Evolutionary conservation across 2,888 invertebrate genomes (phyloP).

Genomic region (Lottia gigantea): DNA sequence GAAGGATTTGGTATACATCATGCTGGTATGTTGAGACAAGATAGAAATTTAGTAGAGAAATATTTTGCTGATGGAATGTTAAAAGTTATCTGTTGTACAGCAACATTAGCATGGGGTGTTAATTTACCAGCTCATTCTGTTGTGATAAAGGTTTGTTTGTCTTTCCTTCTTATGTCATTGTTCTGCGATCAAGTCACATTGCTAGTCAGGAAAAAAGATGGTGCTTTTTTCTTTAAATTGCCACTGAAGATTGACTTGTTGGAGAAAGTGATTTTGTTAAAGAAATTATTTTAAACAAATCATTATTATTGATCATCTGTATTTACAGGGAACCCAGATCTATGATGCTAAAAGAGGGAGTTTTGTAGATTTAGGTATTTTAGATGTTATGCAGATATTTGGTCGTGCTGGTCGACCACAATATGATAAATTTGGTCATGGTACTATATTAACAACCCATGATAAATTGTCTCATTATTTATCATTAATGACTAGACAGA

Average conservation of each 20-base stretch:
- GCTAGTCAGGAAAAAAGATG: too few relatives aligned
- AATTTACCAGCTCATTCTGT: slow-evolving; percentile 99
- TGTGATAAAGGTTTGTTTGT: slow-evolving; percentile 81
- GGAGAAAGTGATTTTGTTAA: too few relatives aligned
- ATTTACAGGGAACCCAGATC: slow-evolving; percentile 88
- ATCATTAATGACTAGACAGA: slow-evolving; percentile 92
- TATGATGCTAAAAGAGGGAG: slow-evolving; percentile 95
- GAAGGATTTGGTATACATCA: slow-evolving; percentile 95
- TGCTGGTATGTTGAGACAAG: slow-evolving; percentile 91
- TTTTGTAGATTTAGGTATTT: slow-evolving; percentile 93
- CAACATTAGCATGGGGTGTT: slow-evolving; percentile 99
- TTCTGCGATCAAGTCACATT: too few relatives aligned
- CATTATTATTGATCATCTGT: not conserved
- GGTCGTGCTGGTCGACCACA: slow-evolving; percentile 98
- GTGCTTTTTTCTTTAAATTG: too few relatives aligned
- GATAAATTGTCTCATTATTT: slow-evolving; percentile 93
- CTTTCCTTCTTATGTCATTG: not conserved
- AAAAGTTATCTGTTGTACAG: slow-evolving; percentile 91
- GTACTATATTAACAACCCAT: slow-evolving; percentile 93
- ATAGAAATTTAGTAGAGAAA: slow-evolving; percentile 82
- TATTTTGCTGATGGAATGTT: slow-evolving; percentile 89
- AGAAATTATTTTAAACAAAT: too few relatives aligned
- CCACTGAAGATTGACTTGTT: too few relatives aligned
- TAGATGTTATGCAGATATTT: slow-evolving; percentile 92
- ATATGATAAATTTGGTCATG: slow-evolving; percentile 91